Percentiles rank a stretch among this genome's conserved stretches.
Conservation (phyloP, 2,797 vertebrate species). For the Schizopygopsis malacanthus region DNA sequence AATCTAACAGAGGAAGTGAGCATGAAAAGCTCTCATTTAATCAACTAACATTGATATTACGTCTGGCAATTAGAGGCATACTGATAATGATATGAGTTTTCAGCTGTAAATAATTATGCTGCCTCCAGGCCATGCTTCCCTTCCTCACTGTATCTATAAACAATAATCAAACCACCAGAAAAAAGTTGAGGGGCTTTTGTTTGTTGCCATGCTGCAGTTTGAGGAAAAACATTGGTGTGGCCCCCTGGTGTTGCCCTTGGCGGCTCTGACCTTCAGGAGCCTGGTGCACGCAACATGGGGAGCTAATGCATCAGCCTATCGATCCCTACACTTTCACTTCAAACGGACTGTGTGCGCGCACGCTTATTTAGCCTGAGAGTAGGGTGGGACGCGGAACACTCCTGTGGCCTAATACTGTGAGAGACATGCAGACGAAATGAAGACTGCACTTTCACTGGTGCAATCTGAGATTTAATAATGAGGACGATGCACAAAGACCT, state of each 20-base stretch:
- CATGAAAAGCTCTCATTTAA: conserved; percentile 84
- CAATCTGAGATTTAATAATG: conserved; percentile 80
- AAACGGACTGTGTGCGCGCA: conserved; percentile 66
- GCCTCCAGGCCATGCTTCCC: conserved; percentile 98
- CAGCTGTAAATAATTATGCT: conserved; percentile 99
- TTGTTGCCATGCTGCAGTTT: conserved; percentile 76
- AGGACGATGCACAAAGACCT: conserved; percentile 85
- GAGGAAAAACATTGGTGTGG: conserved; percentile 84
- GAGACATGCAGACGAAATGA: conserved; percentile 76
- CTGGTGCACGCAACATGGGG: conserved; percentile 78
- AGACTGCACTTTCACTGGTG: conserved; percentile 73
- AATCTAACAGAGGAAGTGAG: conserved; percentile 78
- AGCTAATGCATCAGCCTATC: conserved; percentile 84
- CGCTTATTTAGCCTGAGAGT: conserved; percentile 77
- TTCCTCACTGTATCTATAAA: conserved; percentile 99
- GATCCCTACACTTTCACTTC: conserved; percentile 72
- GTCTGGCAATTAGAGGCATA: conserved; percentile 99
- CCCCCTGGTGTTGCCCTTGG: conserved; percentile 90
- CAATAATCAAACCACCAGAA: conserved; percentile 99
- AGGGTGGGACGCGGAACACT: conserved; percentile 61
- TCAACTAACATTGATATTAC: conserved; percentile 99
- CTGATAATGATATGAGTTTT: conserved; percentile 99
- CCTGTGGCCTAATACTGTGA: conserved; percentile 15
- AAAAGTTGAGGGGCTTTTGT: conserved; percentile 88
- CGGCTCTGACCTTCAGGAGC: conserved; percentile 93